These are phyloP conservation scores for Crossocerus cetratus DNA, from an alignment of 2,888 invertebrate genomes.

Conservation along the genomic window DNA sequence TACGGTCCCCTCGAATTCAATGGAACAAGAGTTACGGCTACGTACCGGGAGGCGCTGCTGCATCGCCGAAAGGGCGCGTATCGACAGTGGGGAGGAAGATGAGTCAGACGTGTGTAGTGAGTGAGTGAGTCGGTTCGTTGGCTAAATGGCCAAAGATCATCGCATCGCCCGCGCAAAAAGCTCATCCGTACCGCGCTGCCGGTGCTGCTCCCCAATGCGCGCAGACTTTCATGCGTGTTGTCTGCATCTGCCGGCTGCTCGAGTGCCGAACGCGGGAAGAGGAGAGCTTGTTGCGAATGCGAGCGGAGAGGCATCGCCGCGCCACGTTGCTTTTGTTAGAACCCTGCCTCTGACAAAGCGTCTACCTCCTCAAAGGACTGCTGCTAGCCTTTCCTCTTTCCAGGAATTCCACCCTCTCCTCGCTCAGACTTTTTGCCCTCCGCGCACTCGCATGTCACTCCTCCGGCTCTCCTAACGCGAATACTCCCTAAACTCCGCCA, in stretches of 20 bases:
- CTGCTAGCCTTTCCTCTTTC: neutral
- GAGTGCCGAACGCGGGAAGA: constrained; percentile 16
- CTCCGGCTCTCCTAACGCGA: neutral
- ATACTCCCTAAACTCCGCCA: too few relatives aligned
- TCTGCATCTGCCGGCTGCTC: constrained; percentile 34
- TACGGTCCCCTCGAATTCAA: constrained; percentile 66
- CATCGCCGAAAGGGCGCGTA: constrained; percentile 23
- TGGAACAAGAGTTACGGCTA: constrained; percentile 65
- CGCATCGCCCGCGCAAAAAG: constrained; percentile 37
- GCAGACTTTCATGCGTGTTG: constrained; percentile 36
- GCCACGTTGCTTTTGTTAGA: constrained; percentile 38
- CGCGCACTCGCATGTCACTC: neutral
- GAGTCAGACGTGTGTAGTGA: constrained; percentile 41
- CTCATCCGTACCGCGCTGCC: constrained; percentile 1
- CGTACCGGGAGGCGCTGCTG: constrained; percentile 33
- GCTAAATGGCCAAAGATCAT: constrained; percentile 54
- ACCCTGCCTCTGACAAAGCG: constrained; percentile 7
- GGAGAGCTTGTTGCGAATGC: constrained; percentile 20
- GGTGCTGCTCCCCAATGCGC: constrained; percentile 26
- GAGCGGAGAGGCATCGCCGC: constrained; percentile 11
- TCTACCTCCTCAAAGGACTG: constrained; percentile 27
- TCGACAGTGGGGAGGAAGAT: constrained; percentile 36
- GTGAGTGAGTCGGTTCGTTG: constrained; percentile 34
- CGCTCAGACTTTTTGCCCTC: constrained; percentile 9
- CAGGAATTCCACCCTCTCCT: constrained; percentile 21